Evolutionary conservation across 1,140 invertebrate genomes (phyloP).

Genomic region (Scaptomyza pallida): DNA sequence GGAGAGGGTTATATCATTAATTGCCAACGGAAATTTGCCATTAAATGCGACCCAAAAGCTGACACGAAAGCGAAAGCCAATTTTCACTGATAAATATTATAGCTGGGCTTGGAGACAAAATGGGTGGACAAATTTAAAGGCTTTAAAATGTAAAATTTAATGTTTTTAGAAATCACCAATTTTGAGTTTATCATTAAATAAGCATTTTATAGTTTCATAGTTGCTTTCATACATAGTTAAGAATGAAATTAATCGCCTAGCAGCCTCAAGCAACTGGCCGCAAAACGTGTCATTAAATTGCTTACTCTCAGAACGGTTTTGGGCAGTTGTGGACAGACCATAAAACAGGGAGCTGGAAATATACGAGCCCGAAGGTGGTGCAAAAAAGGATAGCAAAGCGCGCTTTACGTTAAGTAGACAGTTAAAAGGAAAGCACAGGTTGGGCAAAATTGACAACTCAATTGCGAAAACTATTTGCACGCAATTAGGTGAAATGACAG

Average conservation of each 20-base stretch:
- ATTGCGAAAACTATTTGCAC: slow-evolving; percentile 56
- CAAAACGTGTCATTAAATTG: slow-evolving; percentile 19
- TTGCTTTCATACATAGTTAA: neutral
- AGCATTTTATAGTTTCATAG: neutral
- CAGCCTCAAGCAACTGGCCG: neutral
- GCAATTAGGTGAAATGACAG: slow-evolving; percentile 52
- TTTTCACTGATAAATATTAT: slow-evolving; percentile 1
- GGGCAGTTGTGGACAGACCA: slow-evolving; percentile 1
- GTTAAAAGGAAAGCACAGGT: no score
- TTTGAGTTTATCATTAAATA: no score
- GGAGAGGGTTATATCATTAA: slow-evolving; percentile 23
- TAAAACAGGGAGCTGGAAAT: slow-evolving; percentile 34
- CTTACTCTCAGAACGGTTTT: slow-evolving; percentile 1
- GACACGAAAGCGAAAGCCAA: slow-evolving; percentile 11
- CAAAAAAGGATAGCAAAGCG: neutral
- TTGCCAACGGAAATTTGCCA: slow-evolving; percentile 46
- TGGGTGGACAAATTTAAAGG: no score
- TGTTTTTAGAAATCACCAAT: no score
- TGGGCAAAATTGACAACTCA: slow-evolving; percentile 48
- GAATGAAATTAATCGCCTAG: neutral
- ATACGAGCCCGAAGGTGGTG: slow-evolving; percentile 24
- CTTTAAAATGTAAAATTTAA: no score
- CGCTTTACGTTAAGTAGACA: slow-evolving; percentile 18
- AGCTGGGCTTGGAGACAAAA: neutral
- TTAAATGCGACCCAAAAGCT: slow-evolving; percentile 4